Base-by-base conservation (phyloP, 2,888 invertebrate species). In the Coremacera marginata region DNA sequence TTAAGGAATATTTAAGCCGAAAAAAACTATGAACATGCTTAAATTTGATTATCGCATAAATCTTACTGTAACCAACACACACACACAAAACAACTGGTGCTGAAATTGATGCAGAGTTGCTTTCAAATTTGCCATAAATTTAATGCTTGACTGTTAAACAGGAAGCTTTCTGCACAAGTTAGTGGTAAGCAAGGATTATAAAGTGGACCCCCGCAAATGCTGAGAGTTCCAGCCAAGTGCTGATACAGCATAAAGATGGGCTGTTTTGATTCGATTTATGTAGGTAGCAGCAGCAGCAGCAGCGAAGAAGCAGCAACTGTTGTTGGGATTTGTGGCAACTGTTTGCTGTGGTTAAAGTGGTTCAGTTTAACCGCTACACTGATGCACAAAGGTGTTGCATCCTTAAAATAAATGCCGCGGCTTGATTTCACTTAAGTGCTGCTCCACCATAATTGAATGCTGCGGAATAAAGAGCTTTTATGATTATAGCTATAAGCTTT, bases 51-150 rank as follows among this genome's bases (percentile, higher is more conserved):
- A 63, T 63, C 34, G 5, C 63, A 34, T 63, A 63, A 63, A 63
- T 63, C 63, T 31, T 5, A 4, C n/a, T 7, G 62, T 31, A 31
- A n/a, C n/a, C 5, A 63, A 63, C 44, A 44, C 44, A 44, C 44
- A 44, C 11, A 11, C 44, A 44, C 44, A 44, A 1, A 4, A 37
- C 5, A 37, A 4, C 5, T n/a, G n/a, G n/a, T n/a, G 44, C 44
- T 63, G 63, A 63, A 63, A 63, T 63, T 63, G 14, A 63, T 63
- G 34, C 34, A 31, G 63, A 63, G 63, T 16, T 34, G 63, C 34
- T 34, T 27, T 62, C 4, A 63, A 31, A 63, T 34, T 31, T 34
- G 34, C 34, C 34, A 63, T 63, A 63, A 63, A 63, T 63, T 63
- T n/a, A 1, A 27, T 27, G 34, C 5, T 63, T 31, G n/a, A 5